Percentiles rank a stretch among this genome's conserved stretches.
phyloP scores from a whole-genome alignment of 1,140 invertebrate species.

The Drosophila sechellia region DNA sequence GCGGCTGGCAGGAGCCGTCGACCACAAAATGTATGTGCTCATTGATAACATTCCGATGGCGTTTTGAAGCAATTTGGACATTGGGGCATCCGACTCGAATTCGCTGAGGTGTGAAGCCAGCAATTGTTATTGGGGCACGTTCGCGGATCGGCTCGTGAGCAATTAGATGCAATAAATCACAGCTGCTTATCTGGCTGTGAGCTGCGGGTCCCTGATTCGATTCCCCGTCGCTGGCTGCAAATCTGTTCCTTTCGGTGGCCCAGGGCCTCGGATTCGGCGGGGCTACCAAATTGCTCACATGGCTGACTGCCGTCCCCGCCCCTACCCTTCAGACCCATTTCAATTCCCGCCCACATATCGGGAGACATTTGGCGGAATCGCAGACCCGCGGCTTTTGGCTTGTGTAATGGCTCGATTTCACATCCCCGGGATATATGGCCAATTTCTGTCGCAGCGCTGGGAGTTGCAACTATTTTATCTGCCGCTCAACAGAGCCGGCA shows the following conservation, averaged over 20 bases:
- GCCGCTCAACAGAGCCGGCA: constrained; percentile 17
- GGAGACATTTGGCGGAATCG: constrained; percentile 28
- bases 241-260: not conserved
- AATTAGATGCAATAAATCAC: constrained; percentile 78
- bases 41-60: constrained; percentile 17
- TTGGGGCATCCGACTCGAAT: constrained; percentile 33
- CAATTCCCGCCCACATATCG: not conserved
- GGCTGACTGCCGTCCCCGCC: constrained; percentile 18
- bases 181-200: constrained; percentile 56
- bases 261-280: not conserved
- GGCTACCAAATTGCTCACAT: constrained; percentile 32
- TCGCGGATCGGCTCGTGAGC: constrained; percentile 58
- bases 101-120: constrained; percentile 69
- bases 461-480: constrained; percentile 46
- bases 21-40: constrained; percentile 46
- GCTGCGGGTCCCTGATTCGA: constrained; percentile 42
- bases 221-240: constrained; percentile 6
- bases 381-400: constrained; percentile 34
- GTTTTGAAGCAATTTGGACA: constrained; percentile 19
- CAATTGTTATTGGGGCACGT: constrained; percentile 74
- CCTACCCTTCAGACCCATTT: not conserved
- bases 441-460: constrained; percentile 36
- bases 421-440: constrained; percentile 36
- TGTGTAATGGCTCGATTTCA: constrained; percentile 31
- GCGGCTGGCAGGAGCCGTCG: constrained; percentile 28